Conservation (phyloP, 1,140 invertebrate genomes). For the Tribolium castaneum region DNA sequence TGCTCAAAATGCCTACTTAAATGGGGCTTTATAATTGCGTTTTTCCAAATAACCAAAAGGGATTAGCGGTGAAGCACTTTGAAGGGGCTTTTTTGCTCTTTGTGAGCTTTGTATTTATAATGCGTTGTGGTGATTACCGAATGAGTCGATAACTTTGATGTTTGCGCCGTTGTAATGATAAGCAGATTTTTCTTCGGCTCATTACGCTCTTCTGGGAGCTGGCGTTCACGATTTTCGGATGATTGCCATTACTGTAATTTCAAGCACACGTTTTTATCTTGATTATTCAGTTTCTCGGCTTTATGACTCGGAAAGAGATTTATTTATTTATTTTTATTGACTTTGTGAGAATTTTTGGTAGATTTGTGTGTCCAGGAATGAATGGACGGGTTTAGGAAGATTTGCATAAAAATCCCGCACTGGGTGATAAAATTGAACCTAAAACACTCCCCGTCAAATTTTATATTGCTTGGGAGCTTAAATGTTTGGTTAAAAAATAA, state of each 20-base stretch:
- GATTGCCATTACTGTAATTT: slow-evolving; percentile 6
- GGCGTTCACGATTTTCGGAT: slow-evolving; percentile 8
- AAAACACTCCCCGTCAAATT: slow-evolving; percentile 6
- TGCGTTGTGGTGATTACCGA: slow-evolving; percentile 3
- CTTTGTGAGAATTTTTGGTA: background rate
- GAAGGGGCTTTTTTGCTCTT: background rate
- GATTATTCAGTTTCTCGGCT: too few relatives aligned
- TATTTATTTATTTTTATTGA: background rate
- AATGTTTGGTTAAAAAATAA: slow-evolving; percentile 20
- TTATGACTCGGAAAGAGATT: background rate
- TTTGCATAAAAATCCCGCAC: slow-evolving; percentile 8
- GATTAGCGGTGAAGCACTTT: background rate
- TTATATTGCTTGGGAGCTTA: background rate
- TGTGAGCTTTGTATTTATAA: slow-evolving; percentile 4
- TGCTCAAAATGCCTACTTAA: slow-evolving; percentile 23
- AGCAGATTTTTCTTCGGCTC: slow-evolving; percentile 24
- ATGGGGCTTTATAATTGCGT: slow-evolving; percentile 17
- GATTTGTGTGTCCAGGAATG: background rate
- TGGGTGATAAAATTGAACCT: slow-evolving; percentile 3
- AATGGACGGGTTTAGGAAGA: background rate
- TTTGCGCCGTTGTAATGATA: slow-evolving; percentile 14
- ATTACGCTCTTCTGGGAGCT: slow-evolving; percentile 8
- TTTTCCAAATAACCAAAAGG: slow-evolving; percentile 29
- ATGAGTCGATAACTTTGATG: slow-evolving; percentile 17
- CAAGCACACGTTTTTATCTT: background rate